These are phyloP conservation scores for Zapus hudsonius DNA, from an alignment of 2,113 vertebrate genomes.

Conservation along the genomic window DNA sequence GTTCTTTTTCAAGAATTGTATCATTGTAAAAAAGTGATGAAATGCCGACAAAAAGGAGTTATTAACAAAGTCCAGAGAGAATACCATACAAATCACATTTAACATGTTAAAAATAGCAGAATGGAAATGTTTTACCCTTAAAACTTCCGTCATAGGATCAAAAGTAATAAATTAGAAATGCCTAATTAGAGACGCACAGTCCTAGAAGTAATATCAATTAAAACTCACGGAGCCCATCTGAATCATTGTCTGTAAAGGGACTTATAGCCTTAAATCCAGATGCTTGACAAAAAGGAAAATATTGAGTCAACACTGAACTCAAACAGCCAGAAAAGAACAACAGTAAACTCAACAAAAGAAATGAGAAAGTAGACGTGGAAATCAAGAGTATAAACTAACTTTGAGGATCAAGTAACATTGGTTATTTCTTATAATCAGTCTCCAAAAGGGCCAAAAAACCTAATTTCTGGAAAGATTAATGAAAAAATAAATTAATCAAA, in stretches of 20 bases:
- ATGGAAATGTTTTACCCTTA: background rate
- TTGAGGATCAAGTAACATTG: background rate
- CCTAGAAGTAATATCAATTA: background rate
- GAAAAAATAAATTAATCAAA: conserved; percentile 13
- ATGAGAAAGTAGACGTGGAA: background rate
- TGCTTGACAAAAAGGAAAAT: background rate
- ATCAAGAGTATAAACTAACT: background rate
- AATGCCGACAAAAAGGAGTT: background rate
- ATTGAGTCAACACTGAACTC: background rate
- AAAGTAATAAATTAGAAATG: background rate
- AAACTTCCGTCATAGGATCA: background rate
- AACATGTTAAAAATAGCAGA: background rate
- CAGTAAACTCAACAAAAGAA: background rate
- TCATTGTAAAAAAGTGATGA: background rate
- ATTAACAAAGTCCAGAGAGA: background rate
- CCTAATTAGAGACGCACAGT: background rate
- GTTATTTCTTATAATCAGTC: background rate
- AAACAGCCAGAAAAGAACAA: background rate
- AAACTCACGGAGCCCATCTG: background rate
- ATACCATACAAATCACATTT: background rate
- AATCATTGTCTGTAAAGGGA: background rate
- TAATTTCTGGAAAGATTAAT: background rate
- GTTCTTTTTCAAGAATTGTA: background rate
- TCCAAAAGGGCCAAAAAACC: conserved; percentile 31
- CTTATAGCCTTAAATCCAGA: background rate